phyloP scores from a whole-genome alignment of 2,113 vertebrate species.

The Halcyon senegalensis region DNA sequence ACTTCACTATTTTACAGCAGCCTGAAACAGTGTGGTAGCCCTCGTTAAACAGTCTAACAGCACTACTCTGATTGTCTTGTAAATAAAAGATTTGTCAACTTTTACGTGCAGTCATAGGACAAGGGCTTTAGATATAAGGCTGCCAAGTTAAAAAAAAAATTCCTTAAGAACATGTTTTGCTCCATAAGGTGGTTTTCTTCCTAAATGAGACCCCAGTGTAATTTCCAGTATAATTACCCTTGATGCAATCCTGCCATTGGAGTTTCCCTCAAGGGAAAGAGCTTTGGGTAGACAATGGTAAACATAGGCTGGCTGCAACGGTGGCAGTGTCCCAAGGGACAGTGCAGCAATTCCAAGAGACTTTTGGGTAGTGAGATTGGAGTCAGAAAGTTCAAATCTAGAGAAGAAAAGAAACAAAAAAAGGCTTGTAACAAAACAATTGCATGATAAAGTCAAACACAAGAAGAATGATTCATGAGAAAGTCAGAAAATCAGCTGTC shows the following conservation, averaged over 20 bases:
- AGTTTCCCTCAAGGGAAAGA: conserved; percentile 92
- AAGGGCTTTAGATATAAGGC: neutral
- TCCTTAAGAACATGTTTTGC: neutral
- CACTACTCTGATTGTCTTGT: neutral
- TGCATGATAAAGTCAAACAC: neutral
- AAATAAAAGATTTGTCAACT: neutral
- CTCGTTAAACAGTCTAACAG: neutral
- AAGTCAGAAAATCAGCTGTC: neutral
- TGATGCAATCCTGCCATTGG: conserved; percentile 92
- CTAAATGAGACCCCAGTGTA: conserved; percentile 29
- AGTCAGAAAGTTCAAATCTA: conserved; percentile 84
- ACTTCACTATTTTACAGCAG: neutral
- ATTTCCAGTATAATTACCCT: conserved; percentile 82
- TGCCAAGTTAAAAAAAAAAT: neutral
- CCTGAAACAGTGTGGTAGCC: neutral
- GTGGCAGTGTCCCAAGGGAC: conserved; percentile 95
- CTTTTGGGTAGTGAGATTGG: conserved; percentile 88
- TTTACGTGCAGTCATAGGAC: neutral
- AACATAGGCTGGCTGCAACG: conserved; percentile 97
- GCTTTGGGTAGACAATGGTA: conserved; percentile 95
- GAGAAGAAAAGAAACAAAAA: conserved; percentile 44
- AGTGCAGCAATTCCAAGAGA: conserved; percentile 88
- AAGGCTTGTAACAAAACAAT: neutral
- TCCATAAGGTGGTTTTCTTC: conserved; percentile 11
- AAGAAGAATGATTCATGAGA: neutral